Conservation (phyloP, 2,888 invertebrate genomes). For the Teleogryllus oceanicus region DNA sequence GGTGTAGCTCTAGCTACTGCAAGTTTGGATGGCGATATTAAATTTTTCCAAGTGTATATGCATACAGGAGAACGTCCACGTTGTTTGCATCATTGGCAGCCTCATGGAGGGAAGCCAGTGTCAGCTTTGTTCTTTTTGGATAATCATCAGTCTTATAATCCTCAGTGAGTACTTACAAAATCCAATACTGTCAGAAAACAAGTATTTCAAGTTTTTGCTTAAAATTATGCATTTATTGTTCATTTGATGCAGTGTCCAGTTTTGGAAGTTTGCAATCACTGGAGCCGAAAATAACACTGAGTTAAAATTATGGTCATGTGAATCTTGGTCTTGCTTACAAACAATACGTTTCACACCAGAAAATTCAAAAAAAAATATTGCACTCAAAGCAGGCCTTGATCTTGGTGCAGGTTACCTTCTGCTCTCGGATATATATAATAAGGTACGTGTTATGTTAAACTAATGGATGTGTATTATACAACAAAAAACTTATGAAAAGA, state of each 20-base stretch:
- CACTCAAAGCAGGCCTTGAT: conserved; percentile 64
- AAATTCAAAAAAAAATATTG: conserved; percentile 41
- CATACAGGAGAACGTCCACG: conserved; percentile 66
- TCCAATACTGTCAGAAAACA: no score
- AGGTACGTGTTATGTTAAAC: conserved; percentile 48
- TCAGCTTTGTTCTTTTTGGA: conserved; percentile 91
- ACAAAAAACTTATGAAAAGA: background rate
- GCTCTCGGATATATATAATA: conserved; percentile 80
- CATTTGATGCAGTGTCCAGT: conserved; percentile 57
- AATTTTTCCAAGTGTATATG: conserved; percentile 86
- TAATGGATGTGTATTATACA: background rate
- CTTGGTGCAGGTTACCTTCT: conserved; percentile 80
- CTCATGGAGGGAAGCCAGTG: conserved; percentile 83
- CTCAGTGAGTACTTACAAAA: conserved; percentile 38
- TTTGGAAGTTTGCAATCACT: conserved; percentile 95
- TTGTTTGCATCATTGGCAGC: conserved; percentile 90
- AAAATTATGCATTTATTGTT: no score
- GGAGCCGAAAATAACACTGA: conserved; percentile 86
- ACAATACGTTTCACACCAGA: conserved; percentile 66
- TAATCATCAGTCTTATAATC: conserved; percentile 72
- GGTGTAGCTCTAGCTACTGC: conserved; percentile 92
- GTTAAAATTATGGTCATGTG: conserved; percentile 91
- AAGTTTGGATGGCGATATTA: conserved; percentile 80
- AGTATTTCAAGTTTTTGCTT: no score
- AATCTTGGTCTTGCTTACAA: conserved; percentile 92